phyloP scores from a whole-genome alignment of 2,113 vertebrate species.

The Isichthys henryi region DNA sequence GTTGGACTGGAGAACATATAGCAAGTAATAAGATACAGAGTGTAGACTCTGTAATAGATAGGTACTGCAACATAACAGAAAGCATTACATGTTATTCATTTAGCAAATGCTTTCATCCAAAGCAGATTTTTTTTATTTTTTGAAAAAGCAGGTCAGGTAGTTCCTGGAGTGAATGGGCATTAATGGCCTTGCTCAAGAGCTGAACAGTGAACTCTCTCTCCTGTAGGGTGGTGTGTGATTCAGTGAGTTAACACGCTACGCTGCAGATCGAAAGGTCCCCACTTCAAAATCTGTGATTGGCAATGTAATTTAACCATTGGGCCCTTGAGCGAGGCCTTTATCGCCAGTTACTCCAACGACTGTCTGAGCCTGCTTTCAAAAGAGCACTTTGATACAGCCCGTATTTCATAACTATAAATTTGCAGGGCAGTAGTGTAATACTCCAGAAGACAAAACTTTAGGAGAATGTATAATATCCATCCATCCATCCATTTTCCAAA shows the following conservation, averaged over 20 bases:
- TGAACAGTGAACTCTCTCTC: not conserved
- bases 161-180: not conserved
- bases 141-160: not conserved
- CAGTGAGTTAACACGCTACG: not conserved
- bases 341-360: not conserved
- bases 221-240: not conserved
- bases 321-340: not conserved
- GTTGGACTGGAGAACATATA: not conserved
- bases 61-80: not conserved
- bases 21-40: not conserved
- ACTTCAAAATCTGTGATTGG: not conserved
- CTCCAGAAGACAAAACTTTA: not conserved
- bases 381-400: not conserved
- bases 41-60: not conserved
- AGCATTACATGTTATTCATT: not conserved
- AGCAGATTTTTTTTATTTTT: not conserved
- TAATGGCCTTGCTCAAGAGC: not conserved
- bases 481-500: no score
- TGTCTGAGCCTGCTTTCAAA: not conserved
- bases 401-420: not conserved
- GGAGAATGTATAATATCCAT: not conserved
- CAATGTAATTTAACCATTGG: not conserved
- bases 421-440: not conserved
- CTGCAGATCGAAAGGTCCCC: not conserved
- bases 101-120: not conserved